phyloP scores from a whole-genome alignment of 2,888 invertebrate genomes.

The Sisyra terminalis region DNA sequence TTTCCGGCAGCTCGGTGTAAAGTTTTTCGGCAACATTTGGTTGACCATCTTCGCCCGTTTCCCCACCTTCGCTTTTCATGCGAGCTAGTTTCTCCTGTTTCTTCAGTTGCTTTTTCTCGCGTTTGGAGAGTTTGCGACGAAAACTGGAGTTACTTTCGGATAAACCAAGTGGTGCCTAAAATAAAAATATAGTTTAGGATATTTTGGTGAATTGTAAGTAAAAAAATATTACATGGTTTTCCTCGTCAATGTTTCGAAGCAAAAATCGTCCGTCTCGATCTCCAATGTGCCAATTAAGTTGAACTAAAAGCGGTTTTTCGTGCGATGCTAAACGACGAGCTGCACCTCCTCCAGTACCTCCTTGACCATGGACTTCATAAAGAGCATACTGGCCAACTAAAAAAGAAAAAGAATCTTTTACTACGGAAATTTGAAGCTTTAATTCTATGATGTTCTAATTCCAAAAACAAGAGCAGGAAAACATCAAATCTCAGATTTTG shows the following conservation, averaged over 20 bases:
- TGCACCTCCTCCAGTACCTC: slow-evolving; percentile 27
- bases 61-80: slow-evolving; percentile 46
- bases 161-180: slow-evolving; percentile 45
- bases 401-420: slow-evolving; percentile 8
- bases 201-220: too few species aligned
- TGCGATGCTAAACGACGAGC: slow-evolving; percentile 80
- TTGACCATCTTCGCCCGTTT: slow-evolving; percentile 45
- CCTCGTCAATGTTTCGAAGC: slow-evolving; percentile 75
- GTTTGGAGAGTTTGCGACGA: slow-evolving; percentile 85
- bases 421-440: too few species aligned
- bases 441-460: too few species aligned
- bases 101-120: slow-evolving; percentile 95
- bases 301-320: slow-evolving; percentile 91
- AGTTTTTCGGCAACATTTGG: slow-evolving; percentile 77
- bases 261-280: slow-evolving; percentile 96
- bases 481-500: too few species aligned
- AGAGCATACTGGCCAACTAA: slow-evolving; percentile 37
- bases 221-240: slow-evolving; percentile 39
- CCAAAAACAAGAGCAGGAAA: too few species aligned
- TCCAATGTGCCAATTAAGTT: slow-evolving; percentile 98
- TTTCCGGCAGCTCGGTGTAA: slow-evolving; percentile 91
- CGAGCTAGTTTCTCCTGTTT: slow-evolving; percentile 80
- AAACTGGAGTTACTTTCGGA: slow-evolving; percentile 70
- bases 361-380: slow-evolving; percentile 47
- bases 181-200: slow-evolving; percentile 10